Percentiles rank a stretch among this genome's conserved stretches.
Evolutionary conservation across 2,113 vertebrate genomes (phyloP).

Genomic region (Hemichromis elongatus): DNA sequence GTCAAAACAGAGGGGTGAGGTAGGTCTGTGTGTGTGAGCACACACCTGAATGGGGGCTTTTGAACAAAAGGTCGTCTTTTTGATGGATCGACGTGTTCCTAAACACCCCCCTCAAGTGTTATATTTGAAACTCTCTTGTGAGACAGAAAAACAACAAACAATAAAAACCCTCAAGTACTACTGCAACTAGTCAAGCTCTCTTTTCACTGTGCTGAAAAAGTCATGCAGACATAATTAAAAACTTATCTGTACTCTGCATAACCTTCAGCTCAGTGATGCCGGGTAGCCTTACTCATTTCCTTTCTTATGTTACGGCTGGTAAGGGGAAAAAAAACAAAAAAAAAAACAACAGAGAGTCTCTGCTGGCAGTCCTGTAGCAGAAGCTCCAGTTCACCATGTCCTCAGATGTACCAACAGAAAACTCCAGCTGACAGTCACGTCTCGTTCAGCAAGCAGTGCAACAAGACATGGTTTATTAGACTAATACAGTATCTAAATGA

Average conservation of each 20-base stretch:
- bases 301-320: conserved; percentile 30
- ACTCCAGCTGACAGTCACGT: conserved; percentile 44
- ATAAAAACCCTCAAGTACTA: not conserved
- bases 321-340: not conserved
- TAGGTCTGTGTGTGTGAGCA: not conserved
- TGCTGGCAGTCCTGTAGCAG: not conserved
- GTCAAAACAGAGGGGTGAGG: not conserved
- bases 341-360: not conserved
- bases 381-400: conserved; percentile 22
- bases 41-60: not conserved
- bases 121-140: not conserved
- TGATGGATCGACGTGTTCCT: not conserved
- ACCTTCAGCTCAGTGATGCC: conserved; percentile 7
- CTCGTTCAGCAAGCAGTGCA: conserved; percentile 31
- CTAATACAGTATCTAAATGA: not conserved
- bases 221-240: not conserved
- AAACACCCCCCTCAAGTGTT: not conserved
- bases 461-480: not conserved
- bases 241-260: not conserved
- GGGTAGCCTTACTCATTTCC: conserved; percentile 35
- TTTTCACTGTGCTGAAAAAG: not conserved
- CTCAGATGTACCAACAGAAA: conserved; percentile 35
- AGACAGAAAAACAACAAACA: not conserved
- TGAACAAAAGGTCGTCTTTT: not conserved
- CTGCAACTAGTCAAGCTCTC: not conserved